Evolutionary conservation across 2,888 invertebrate genomes (phyloP).

Genomic region (Nineta flava): DNA sequence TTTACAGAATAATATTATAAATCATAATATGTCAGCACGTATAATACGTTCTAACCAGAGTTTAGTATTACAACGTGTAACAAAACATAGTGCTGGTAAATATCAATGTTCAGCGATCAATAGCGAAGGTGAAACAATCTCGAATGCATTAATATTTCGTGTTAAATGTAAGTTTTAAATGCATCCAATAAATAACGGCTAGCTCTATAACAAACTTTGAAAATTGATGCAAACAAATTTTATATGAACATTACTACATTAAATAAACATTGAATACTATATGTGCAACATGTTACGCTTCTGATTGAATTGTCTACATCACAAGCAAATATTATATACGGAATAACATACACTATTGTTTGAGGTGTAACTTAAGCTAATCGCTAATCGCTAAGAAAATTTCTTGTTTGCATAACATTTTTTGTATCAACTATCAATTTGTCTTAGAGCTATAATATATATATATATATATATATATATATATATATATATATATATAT

Average conservation of each 20-base stretch:
- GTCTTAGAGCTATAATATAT: too few relatives aligned
- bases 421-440: too few relatives aligned
- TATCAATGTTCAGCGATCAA: conserved; percentile 83
- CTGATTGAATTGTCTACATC: too few relatives aligned
- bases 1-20: conserved; percentile 27
- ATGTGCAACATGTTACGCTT: not conserved
- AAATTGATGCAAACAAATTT: too few relatives aligned
- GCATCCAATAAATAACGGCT: not conserved
- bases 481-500: too few relatives aligned
- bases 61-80: conserved; percentile 78
- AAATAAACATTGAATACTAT: not conserved
- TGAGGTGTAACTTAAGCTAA: too few relatives aligned
- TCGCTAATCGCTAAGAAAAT: too few relatives aligned
- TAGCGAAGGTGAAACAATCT: conserved; percentile 73
- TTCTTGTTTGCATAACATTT: too few relatives aligned
- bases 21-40: conserved; percentile 73
- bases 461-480: too few relatives aligned
- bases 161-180: conserved; percentile 70
- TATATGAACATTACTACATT: not conserved
- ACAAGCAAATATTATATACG: too few relatives aligned
- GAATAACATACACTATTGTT: too few relatives aligned
- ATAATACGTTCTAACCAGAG: conserved; percentile 87
- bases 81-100: conserved; percentile 67
- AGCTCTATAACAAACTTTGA: not conserved
- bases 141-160: conserved; percentile 68